Base-by-base conservation (phyloP, 2,888 invertebrate species). In the Automeris io region DNA sequence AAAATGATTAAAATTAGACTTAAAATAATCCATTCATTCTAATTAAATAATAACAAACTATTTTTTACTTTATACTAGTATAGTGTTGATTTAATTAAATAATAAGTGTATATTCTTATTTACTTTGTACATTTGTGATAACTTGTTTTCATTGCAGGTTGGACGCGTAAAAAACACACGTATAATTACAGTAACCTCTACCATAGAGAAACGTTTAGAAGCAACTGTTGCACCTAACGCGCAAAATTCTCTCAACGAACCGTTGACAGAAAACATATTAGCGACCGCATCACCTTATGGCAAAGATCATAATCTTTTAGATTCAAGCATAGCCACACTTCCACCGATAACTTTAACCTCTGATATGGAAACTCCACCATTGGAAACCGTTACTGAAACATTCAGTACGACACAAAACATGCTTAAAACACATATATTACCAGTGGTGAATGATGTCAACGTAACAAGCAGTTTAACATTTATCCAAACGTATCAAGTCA, bases 331-430 rank as follows among this genome's bases (percentile, higher is more conserved):
- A 39, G 95, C 93, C 6, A 96, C 96, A 1, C 82, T 96, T 23
- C 95, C 95, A 6, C 91, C 95, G 0, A 90, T 96, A 45, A 91
- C 91, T 42, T 79, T 95, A 25, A 90, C 92, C 5, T 90, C 91
- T 6, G 93, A 92, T 55, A 91, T 91, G 68, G 94, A 93, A 70
- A 96, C 95, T 0, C 95, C 95, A 8, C 95, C 95, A 0, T 76
- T 97, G 35, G 95, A 96, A 82, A 96, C 95, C 1, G 86, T 95
- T 29, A 95, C 95, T 0, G 96, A 97, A 78, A 95, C 95, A 2
- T 97, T 95, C 78, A 95, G 96, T 54, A 95, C 96, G 3, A 96
- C 95, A 0, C 95, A 96, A 72, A 89, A 93, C 6, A 91, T 96
- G 87, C 80, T 95, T 11, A 96, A 95, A 75, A 97, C 97, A 1